phyloP scores from a whole-genome alignment of 2,113 vertebrate genomes.

The Numenius arquata region DNA sequence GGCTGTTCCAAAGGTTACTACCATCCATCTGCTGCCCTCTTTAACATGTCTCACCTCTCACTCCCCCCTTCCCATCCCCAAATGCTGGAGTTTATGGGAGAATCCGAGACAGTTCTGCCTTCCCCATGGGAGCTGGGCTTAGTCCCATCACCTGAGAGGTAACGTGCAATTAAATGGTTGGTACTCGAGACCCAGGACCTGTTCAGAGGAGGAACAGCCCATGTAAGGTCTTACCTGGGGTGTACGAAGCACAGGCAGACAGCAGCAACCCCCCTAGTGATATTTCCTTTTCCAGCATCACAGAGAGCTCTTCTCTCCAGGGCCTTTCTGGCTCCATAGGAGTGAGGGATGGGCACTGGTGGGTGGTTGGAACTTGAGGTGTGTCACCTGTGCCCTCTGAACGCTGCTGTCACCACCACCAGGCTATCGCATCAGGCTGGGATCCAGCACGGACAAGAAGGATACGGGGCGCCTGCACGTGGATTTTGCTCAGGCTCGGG shows the following conservation, averaged over 20 bases:
- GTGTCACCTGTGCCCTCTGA: neutral
- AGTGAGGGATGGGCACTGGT: fast-evolving
- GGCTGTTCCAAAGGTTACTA: neutral
- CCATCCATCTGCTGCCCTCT: neutral
- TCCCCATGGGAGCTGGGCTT: neutral
- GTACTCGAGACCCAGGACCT: neutral
- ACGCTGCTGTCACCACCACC: fast-evolving
- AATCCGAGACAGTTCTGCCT: neutral
- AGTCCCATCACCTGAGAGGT: neutral
- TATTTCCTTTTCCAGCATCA: neutral
- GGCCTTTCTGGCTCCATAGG: neutral
- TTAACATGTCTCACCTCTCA: neutral
- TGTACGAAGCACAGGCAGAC: neutral
- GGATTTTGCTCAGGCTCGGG: constrained; percentile 93
- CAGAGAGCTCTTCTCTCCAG: neutral
- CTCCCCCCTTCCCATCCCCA: neutral
- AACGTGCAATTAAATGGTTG: neutral
- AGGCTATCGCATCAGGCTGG: constrained; percentile 93
- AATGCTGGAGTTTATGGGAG: neutral
- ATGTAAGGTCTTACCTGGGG: neutral
- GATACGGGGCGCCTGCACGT: constrained; percentile 92
- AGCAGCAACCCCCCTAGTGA: neutral
- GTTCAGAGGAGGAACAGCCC: neutral
- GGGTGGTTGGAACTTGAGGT: neutral
- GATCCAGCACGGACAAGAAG: constrained; percentile 96